A percentile compares a stretch with the other conserved stretches of the same genome.
These are phyloP conservation scores for Piscicola geometra DNA, from an alignment of 2,888 invertebrate species.

Conservation along the genomic window DNA sequence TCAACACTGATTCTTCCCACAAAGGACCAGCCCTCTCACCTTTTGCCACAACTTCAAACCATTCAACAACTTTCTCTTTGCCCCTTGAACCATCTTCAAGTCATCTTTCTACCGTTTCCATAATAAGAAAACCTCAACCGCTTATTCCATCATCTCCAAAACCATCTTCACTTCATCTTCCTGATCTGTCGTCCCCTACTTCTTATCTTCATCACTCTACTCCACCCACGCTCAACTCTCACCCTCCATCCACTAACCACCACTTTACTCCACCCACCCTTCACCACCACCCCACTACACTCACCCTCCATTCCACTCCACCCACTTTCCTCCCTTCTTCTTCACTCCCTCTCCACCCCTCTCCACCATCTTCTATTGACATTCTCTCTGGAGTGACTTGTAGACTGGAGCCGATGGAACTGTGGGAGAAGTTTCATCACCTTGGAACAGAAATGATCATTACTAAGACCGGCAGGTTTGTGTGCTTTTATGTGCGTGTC, in stretches of 20 bases:
- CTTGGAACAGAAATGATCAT: background rate
- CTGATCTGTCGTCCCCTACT: background rate
- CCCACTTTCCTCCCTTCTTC: slow-evolving; percentile 14
- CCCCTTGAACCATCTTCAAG: too few relatives aligned
- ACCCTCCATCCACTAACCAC: background rate
- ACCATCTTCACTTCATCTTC: background rate
- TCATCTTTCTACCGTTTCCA: too few relatives aligned
- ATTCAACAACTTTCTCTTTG: too few relatives aligned
- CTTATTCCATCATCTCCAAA: background rate
- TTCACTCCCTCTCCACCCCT: slow-evolving; percentile 1
- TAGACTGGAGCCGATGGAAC: background rate
- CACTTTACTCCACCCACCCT: background rate
- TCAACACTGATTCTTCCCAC: too few relatives aligned
- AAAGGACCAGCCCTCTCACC: too few relatives aligned
- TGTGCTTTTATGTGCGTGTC: background rate
- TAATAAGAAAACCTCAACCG: too few relatives aligned
- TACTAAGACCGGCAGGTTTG: background rate
- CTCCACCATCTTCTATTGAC: slow-evolving; percentile 7
- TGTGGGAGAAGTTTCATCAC: background rate
- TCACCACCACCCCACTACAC: background rate
- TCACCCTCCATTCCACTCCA: background rate
- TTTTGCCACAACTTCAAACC: too few relatives aligned
- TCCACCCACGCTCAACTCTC: background rate
- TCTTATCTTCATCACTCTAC: background rate
- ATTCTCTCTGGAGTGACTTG: background rate